Conservation (phyloP, 2,888 invertebrate genomes). For the Saturnia pavonia region DNA sequence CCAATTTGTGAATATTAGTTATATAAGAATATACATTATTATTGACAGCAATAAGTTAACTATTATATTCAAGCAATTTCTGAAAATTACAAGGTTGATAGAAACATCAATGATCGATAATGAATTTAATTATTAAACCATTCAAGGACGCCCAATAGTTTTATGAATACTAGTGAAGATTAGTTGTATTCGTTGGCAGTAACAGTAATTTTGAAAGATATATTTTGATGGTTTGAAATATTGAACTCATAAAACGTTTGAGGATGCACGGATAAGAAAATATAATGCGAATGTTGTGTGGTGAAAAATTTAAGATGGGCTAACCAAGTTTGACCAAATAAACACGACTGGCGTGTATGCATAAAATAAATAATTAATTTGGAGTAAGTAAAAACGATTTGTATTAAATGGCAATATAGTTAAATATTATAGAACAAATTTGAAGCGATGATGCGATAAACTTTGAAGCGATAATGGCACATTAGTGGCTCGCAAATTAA, state of each 20-base stretch:
- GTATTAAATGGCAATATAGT: not conserved
- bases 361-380: not conserved
- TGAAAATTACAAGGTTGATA: constrained; percentile 1
- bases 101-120: not conserved
- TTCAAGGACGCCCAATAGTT: not conserved
- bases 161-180: not conserved
- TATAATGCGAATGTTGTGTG: not conserved
- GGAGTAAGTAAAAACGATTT: not conserved
- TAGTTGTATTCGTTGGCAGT: not conserved
- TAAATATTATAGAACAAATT: not conserved
- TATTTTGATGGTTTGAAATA: not conserved
- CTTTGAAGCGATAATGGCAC: not conserved
- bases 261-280: not conserved
- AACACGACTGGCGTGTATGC: not conserved
- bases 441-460: not conserved
- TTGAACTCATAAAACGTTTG: not conserved
- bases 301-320: not conserved
- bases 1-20: not conserved
- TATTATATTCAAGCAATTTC: not conserved
- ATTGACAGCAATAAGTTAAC: not conserved
- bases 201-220: not conserved
- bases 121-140: constrained; percentile 8
- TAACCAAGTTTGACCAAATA: not conserved
- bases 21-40: not conserved
- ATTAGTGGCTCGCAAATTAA: not conserved